Evolutionary conservation across 2,113 vertebrate species (phyloP), one percentile per base, ranked within the genome.

Genomic region (Mellivora capensis): DNA sequence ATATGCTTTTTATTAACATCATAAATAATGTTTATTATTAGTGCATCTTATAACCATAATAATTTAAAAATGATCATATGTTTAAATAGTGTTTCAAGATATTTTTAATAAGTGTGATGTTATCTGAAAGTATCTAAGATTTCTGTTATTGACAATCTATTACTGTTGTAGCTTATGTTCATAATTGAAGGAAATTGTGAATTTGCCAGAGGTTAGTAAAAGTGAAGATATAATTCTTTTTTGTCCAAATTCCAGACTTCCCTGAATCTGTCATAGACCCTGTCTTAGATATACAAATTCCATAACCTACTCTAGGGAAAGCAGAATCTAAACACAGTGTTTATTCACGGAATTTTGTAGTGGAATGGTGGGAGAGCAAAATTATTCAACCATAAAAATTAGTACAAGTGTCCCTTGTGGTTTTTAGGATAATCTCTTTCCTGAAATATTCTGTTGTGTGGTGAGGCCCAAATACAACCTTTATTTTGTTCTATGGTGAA

Each of bases 341-440:
- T 86, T 79, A 54, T 14, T 42, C 23, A 84, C 20, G 72, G 54
- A 85, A 27, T 95, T 44, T 97, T 94, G 12, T 93, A 81, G 59
- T 37, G 72, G 81, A 85, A 69, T 42, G 83, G 15, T 93, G 49
- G 67, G 23, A 69, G 62, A 88, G 5, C 72, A 81, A 87, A 88
- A 87, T 89, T 12, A 6, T 96, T 91, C 80, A 91, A 23, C 25
- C 82, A 1, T 93, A 83, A 69, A 59, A 93, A 77, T 64, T 85
- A 10, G 57, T 93, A 72, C 2, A 91, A 64, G 39, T 77, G 23
- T 94, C 31, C 62, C 18, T 85, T 92, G 29, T 87, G 57, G 9
- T 69, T 90, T 98, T 77, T 77, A 69, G n/a, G 47, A 71, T 93
- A 80, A 34, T 82, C 76, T 91, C 25, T 96, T 87, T 96, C 31